Evolutionary conservation across 1,140 invertebrate genomes (phyloP).

Genomic region (Eueides isabella): DNA sequence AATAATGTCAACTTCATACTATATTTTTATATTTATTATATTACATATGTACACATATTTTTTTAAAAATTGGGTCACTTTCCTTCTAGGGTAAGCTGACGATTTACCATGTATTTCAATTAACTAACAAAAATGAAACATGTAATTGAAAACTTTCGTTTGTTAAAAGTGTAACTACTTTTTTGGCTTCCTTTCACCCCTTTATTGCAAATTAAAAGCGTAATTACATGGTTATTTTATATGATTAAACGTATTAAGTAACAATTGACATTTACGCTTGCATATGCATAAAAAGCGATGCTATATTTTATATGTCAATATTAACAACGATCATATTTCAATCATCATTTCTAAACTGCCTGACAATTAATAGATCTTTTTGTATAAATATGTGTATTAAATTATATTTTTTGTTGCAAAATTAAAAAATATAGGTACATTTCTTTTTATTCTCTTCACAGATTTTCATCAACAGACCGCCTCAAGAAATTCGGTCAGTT

Average conservation of each 20-base stretch:
- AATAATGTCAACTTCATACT: too few species aligned
- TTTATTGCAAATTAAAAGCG: background rate
- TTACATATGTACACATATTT: too few species aligned
- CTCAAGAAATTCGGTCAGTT: slow-evolving; percentile 91
- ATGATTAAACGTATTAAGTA: background rate
- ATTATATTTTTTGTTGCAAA: too few species aligned
- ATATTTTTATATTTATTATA: too few species aligned
- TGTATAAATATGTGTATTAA: too few species aligned
- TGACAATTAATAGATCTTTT: too few species aligned
- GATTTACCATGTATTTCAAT: background rate
- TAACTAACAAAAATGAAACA: background rate
- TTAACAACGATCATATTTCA: too few species aligned
- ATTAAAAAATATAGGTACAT: too few species aligned
- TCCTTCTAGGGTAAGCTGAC: too few species aligned
- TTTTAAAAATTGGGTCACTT: too few species aligned
- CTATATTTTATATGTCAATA: too few species aligned
- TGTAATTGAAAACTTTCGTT: background rate
- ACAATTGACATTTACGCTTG: background rate
- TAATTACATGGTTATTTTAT: slow-evolving; percentile 4
- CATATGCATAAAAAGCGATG: background rate
- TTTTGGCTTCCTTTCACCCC: slow-evolving; percentile 5
- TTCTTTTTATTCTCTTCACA: slow-evolving; percentile 51
- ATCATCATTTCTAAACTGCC: too few species aligned
- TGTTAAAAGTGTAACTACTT: background rate
- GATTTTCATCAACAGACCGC: slow-evolving; percentile 88